Evolutionary conservation across 2,888 invertebrate genomes (phyloP), one percentile per base, ranked within the genome.

Genomic region (Lasius platythorax): DNA sequence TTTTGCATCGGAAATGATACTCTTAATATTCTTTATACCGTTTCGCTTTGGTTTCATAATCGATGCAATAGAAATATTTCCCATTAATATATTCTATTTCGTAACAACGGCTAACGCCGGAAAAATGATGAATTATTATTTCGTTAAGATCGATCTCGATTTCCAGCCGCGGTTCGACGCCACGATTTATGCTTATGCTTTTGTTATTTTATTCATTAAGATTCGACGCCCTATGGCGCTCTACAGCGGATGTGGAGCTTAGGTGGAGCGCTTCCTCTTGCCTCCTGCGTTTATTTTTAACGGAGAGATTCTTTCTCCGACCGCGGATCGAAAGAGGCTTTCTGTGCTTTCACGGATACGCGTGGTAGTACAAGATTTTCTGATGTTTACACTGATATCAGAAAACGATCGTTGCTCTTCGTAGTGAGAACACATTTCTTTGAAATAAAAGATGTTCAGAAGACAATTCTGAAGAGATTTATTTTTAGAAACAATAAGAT

Each of bases 271-370:
- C 68, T 88, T 84, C 76, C 81, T 88, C 76, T 85, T 83, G 85
- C 82, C 50, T 87, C 85, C 56, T 43, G 58, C 70, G 86, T 87
- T 88, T 90, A 88, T 90, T 90, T 90, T 89, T 89, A 89, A 89
- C 89, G 43, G 66, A n/a, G 33, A 83, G 82, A 72, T 81, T 89
- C 85, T 73, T 86, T 87, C 30, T 78, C 67, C 75, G 75, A 37
- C 68, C 72, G n/a, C 23, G 23, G 50, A 74, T 73, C 58, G 83
- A 86, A 85, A 85, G 83, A 83, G 43, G 76, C 76, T 88, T 78
- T 76, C 84, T 33, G 40, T 84, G 83, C 84, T 83, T 83, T 84
- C 81, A 28, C 28, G 28, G 75, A 74, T 82, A 82, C 76, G 37
- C 61, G 82, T 23, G 37, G 46, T 23, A 56, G n/a, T 67, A 67